phyloP scores from a whole-genome alignment of 2,888 invertebrate species.

The Drosophila maculinotata region DNA sequence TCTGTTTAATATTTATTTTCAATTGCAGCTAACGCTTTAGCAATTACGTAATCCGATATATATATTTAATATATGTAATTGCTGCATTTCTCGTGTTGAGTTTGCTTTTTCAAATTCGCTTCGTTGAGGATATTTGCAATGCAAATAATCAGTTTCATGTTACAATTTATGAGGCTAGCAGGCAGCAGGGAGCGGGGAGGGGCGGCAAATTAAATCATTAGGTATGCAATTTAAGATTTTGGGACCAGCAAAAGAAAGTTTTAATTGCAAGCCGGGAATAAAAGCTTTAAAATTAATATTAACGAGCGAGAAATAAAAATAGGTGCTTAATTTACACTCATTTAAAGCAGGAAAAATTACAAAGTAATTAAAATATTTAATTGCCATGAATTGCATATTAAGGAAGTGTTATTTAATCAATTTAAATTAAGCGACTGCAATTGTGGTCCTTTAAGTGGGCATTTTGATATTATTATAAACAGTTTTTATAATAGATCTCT shows the following conservation, averaged over 20 bases:
- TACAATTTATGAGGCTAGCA: conserved; percentile 38
- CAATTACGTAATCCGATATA: neutral
- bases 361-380: conserved; percentile 19
- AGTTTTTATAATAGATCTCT: neutral
- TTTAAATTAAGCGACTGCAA: conserved; percentile 4
- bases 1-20: conserved; percentile 18
- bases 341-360: conserved; percentile 5
- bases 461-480: neutral
- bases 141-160: conserved; percentile 76
- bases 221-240: conserved; percentile 66
- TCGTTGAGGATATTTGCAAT: conserved; percentile 64
- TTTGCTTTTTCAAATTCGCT: conserved; percentile 46
- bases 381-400: neutral
- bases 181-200: conserved; percentile 24
- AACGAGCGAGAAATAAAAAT: neutral
- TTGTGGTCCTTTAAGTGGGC: neutral
- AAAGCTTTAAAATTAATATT: conserved; percentile 4
- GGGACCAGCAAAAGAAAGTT: conserved; percentile 32
- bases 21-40: conserved; percentile 12
- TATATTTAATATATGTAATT: conserved; percentile 2
- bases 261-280: conserved; percentile 55
- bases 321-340: neutral
- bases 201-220: conserved; percentile 69
- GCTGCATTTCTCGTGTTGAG: conserved; percentile 50
- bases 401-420: conserved; percentile 2